Base-by-base conservation (phyloP, 2,888 invertebrate species). In the Zygogramma bicolorata region DNA sequence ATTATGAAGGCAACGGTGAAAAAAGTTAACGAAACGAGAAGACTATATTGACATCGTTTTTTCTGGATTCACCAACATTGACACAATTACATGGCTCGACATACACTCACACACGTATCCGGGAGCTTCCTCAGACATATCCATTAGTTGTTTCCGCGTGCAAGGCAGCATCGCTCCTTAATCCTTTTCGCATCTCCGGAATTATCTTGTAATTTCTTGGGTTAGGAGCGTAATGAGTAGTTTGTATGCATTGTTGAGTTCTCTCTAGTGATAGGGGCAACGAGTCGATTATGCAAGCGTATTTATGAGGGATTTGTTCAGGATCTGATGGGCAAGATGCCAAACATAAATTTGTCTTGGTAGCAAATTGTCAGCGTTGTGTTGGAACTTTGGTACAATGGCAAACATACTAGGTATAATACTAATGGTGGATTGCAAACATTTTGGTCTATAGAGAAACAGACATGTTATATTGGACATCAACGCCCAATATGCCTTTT, bases 181-280 rank as follows among this genome's bases (percentile, higher is more conserved):
- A 68, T 68, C 61, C 40, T 68, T 25, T 62, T 53, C 27, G 20
- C 59, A 65, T 65, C 63, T 27, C 38, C n/a, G 38, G 53, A 57
- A 57, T 69, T 69, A 40, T 65, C 31, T 25, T 31, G 70, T 65
- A 65, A 65, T 70, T 70, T 57, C 58, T 29, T 40, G 70, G 58
- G 27, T 58, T 18, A 40, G 65, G 42, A 29, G 65, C 10, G 25
- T 70, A 70, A 70, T 70, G 65, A 40, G 65, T 59, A 65, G 57
- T 70, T 70, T 65, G 65, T 70, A 70, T 70, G 63, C 70, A 65
- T 34, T 61, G 13, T 65, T 38, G 25, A 34, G 29, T 25, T 22
- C 25, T 25, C 25, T 53, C 6, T n/a, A 27, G 53, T 7, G 27
- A 53, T 25, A 25, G n/a, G 13, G 53, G 25, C n/a, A 5, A 53